Percentiles rank a stretch among this genome's conserved stretches.
Conservation (phyloP, 2,888 invertebrate species). For the Strigamia transsilvanica region DNA sequence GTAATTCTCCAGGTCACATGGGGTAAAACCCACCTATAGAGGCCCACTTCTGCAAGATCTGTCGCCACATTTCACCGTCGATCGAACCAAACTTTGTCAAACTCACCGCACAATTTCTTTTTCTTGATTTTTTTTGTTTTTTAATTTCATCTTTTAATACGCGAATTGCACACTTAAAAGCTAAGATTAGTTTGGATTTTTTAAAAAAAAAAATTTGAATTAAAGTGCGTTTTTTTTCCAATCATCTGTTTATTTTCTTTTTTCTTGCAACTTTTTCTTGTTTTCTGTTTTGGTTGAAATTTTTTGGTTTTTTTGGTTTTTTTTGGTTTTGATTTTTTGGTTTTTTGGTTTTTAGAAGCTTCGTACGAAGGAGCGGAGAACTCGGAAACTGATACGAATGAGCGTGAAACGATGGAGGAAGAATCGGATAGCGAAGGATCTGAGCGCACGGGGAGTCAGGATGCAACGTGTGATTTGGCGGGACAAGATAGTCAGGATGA, state of each 20-base stretch:
- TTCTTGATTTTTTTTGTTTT: neutral
- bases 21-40: no score
- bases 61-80: no score
- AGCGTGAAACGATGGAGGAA: conserved; percentile 53
- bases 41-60: no score
- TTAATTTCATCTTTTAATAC: neutral
- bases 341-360: neutral
- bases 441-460: conserved; percentile 49
- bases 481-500: conserved; percentile 56
- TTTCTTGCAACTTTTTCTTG: neutral
- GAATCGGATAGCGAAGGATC: conserved; percentile 56
- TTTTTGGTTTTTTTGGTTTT: neutral
- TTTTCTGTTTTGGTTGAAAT: neutral
- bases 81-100: neutral
- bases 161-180: neutral
- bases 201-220: no score
- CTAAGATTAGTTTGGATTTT: neutral
- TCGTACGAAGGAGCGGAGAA: conserved; percentile 53
- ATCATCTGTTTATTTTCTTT: conserved; percentile 20
- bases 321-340: neutral
- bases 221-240: neutral
- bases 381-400: conserved; percentile 53
- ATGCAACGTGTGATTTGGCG: conserved; percentile 49
- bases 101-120: neutral
- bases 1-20: no score